phyloP scores from a whole-genome alignment of 2,113 vertebrate genomes.

The Columba livia region DNA sequence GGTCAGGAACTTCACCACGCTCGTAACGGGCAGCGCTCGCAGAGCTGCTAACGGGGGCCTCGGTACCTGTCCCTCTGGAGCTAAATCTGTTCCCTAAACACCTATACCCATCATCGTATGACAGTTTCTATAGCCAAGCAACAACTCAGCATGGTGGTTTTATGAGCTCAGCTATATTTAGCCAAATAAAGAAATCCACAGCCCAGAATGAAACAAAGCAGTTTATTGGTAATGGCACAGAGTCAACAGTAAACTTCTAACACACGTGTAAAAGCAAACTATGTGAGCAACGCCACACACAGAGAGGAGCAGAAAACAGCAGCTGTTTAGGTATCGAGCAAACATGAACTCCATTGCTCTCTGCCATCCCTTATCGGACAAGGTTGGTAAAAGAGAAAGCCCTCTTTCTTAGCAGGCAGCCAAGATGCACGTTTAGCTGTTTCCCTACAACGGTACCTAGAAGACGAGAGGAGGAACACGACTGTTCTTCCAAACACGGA shows the following conservation, averaged over 20 bases:
- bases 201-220: background rate
- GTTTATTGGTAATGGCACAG: conserved; percentile 63
- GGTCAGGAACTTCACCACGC: background rate
- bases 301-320: background rate
- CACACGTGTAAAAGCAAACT: background rate
- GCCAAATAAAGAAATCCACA: background rate
- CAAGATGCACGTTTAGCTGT: background rate
- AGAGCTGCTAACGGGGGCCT: background rate
- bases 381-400: background rate
- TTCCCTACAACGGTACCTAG: background rate
- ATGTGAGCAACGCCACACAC: background rate
- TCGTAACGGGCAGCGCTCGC: background rate
- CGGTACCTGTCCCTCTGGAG: rapidly evolving
- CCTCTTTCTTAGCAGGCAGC: background rate
- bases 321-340: background rate
- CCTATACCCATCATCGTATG: rapidly evolving
- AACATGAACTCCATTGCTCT: background rate
- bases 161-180: background rate
- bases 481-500: background rate
- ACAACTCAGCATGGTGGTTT: background rate
- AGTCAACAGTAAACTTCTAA: background rate
- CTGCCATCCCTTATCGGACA: rapidly evolving
- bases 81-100: background rate
- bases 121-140: background rate
- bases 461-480: background rate